phyloP scores from a whole-genome alignment of 2,888 invertebrate genomes.

The Himalopsyche anomala region DNA sequence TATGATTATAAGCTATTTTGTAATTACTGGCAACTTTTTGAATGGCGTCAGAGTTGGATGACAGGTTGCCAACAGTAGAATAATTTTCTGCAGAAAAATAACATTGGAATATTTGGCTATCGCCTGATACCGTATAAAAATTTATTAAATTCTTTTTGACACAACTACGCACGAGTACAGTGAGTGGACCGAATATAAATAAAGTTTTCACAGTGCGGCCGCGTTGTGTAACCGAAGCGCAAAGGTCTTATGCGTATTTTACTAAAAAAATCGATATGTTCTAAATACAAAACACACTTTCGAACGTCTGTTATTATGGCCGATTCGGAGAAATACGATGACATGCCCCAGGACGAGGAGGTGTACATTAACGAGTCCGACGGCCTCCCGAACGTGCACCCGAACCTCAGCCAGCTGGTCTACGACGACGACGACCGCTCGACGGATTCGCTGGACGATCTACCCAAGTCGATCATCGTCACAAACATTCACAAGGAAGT shows the following conservation, averaged over 20 bases:
- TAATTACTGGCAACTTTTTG: neutral
- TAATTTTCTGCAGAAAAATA: slow-evolving; percentile 45
- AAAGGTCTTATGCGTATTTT: slow-evolving; percentile 57
- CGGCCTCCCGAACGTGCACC: slow-evolving; percentile 90
- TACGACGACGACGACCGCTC: slow-evolving; percentile 82
- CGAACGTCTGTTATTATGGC: slow-evolving; percentile 57
- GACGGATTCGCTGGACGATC: slow-evolving; percentile 86
- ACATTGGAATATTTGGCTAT: slow-evolving; percentile 34
- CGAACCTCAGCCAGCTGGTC: slow-evolving; percentile 83
- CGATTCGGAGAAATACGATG: slow-evolving; percentile 61
- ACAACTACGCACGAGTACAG: slow-evolving; percentile 34
- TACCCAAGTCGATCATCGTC: slow-evolving; percentile 92
- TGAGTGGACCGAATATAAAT: slow-evolving; percentile 60
- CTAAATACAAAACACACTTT: slow-evolving; percentile 59
- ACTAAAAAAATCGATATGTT: slow-evolving; percentile 63
- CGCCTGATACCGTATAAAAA: slow-evolving; percentile 4
- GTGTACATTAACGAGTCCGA: slow-evolving; percentile 91
- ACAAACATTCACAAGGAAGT: slow-evolving; percentile 91
- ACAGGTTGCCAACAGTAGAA: slow-evolving; percentile 21
- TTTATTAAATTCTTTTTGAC: slow-evolving; percentile 32
- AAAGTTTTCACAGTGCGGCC: slow-evolving; percentile 50
- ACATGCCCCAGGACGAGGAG: slow-evolving; percentile 77
- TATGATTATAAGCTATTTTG: slow-evolving; percentile 36
- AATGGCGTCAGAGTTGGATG: slow-evolving; percentile 22
- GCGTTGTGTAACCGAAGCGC: slow-evolving; percentile 55